These are phyloP conservation scores for Invenusta paracnida DNA, from an alignment of 2,888 invertebrate genomes.

Conservation along the genomic window DNA sequence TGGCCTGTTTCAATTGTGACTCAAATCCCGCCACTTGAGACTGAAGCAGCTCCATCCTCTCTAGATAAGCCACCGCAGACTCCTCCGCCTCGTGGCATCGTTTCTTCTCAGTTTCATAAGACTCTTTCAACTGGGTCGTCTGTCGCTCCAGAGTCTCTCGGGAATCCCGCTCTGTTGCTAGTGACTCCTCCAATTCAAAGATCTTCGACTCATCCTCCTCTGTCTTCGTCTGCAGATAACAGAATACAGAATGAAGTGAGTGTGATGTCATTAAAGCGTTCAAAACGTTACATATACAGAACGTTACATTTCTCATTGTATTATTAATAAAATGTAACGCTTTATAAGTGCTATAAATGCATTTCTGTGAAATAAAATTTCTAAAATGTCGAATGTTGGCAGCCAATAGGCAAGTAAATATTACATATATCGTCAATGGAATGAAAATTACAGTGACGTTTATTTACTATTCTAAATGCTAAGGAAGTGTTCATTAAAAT, in stretches of 20 bases:
- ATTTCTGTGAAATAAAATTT: too few relatives aligned
- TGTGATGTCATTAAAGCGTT: too few relatives aligned
- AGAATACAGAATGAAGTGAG: neutral
- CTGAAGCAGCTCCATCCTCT: slow-evolving; percentile 52
- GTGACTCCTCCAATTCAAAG: slow-evolving; percentile 50
- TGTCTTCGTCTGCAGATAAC: slow-evolving; percentile 48
- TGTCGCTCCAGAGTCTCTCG: slow-evolving; percentile 51
- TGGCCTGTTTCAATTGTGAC: neutral
- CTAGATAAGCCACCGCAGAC: slow-evolving; percentile 51
- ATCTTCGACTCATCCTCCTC: slow-evolving; percentile 52
- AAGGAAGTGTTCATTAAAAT: too few relatives aligned
- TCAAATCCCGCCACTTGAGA: neutral
- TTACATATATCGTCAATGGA: too few relatives aligned
- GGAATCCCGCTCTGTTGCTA: slow-evolving; percentile 50
- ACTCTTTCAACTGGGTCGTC: slow-evolving; percentile 41
- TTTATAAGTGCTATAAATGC: too few relatives aligned
- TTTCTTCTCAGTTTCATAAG: slow-evolving; percentile 37
- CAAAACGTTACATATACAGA: too few relatives aligned
- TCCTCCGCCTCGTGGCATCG: slow-evolving; percentile 48
- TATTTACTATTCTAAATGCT: too few relatives aligned
- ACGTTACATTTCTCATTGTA: too few relatives aligned
- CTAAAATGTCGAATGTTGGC: too few relatives aligned
- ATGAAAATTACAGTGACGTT: too few relatives aligned
- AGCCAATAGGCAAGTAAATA: too few relatives aligned
- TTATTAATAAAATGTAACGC: too few relatives aligned